Base-by-base conservation (phyloP, 2,113 vertebrate species). In the Labeo catla region DNA sequence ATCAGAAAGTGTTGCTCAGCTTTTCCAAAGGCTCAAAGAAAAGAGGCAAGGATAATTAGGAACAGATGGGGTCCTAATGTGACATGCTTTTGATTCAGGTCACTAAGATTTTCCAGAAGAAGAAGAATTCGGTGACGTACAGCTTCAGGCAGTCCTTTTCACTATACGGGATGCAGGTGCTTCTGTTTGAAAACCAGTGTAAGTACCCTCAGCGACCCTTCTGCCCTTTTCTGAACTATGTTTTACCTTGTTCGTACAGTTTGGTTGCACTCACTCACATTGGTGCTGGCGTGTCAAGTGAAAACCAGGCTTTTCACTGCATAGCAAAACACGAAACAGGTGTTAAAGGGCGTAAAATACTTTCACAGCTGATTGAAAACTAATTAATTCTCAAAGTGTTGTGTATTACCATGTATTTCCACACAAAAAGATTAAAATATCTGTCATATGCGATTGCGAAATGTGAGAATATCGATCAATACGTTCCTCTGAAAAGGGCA, bases 71-170 rank as follows among this genome's bases (percentile, higher is more conserved):
- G 45, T 87, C 84, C 54, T 83, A 77, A 90, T 76, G 59, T 89
- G 70, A 81, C 79, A 0, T 84, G 8, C 87, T 86, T 81, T 81
- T 13, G 83, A 90, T 92, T 57, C 85, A 99, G 98, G 98, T 99
- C 84, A 99, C 98, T 77, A 99, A 99, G 93, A 99, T 99, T 87
- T 98, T 99, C 93, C 98, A 99, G 89, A 99, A 99, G 95, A 99
- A 98, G 95, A 99, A 99, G 93, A 99, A 98, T 91, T 99, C 97
- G 0, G 98, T 99, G 86, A 99, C 97, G 0, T 99, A 99, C 95
- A 99, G 98, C 92, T 99, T 99, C 88, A 95, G 98, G 8, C 98
- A 99, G 95, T 98, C 98, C 0, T 99, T 99, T 93, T 98, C 98
- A 13, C 95, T 99, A 49, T 97, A 96, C 6, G 97, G 97, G 91